A percentile compares a stretch with the other conserved stretches of the same genome.
These are phyloP conservation scores for Girardinus metallicus DNA, from an alignment of 2,797 vertebrate genomes.

Conservation along the genomic window DNA sequence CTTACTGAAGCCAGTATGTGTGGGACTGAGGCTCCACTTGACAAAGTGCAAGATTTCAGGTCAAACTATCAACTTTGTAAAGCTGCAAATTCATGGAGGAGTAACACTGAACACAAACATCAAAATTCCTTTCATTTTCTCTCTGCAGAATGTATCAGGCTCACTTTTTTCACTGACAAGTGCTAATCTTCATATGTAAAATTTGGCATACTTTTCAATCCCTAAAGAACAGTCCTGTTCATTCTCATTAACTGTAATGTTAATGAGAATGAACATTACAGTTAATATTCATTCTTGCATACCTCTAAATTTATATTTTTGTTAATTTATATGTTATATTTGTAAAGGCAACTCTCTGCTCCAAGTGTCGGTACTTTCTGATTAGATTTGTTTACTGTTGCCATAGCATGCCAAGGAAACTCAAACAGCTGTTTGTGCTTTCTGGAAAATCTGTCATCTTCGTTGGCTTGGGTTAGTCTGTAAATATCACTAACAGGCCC, in stretches of 20 bases:
- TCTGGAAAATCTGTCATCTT: slow-evolving; percentile 34
- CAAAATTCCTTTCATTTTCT: background rate
- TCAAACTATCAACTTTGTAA: background rate
- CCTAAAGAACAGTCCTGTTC: background rate
- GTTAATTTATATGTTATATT: background rate
- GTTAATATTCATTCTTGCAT: background rate
- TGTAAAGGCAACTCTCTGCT: background rate
- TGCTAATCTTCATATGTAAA: background rate
- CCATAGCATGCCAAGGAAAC: slow-evolving; percentile 16
- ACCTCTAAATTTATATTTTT: background rate
- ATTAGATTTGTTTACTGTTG: slow-evolving; percentile 21
- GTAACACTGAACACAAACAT: background rate
- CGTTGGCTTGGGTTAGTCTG: slow-evolving; percentile 28
- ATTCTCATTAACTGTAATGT: background rate
- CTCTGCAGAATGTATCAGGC: background rate
- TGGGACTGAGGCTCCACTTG: background rate
- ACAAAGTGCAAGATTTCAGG: background rate
- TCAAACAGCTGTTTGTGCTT: slow-evolving; percentile 33
- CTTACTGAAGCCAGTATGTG: slow-evolving; percentile 1
- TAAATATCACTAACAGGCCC: slow-evolving; percentile 47
- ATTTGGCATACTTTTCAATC: slow-evolving; percentile 5
- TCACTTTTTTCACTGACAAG: background rate
- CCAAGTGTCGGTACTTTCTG: background rate
- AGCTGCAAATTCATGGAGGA: background rate
- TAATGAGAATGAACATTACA: no score